These are phyloP conservation scores for Lucilia cuprina DNA, from an alignment of 1,140 invertebrate genomes.

Conservation along the genomic window DNA sequence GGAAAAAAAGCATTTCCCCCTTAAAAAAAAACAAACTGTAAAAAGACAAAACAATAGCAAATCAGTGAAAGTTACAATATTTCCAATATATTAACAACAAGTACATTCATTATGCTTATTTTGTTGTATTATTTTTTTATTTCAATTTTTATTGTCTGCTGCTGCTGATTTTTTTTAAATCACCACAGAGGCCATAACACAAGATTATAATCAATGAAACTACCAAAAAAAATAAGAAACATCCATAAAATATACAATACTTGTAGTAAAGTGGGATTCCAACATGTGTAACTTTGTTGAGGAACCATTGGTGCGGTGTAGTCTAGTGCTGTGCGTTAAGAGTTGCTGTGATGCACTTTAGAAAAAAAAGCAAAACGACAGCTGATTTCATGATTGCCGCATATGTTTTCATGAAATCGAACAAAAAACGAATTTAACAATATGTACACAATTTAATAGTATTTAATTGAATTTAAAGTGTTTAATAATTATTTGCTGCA, in stretches of 20 bases:
- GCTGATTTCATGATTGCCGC: too few species aligned
- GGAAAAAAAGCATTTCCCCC: background rate
- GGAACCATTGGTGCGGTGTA: too few species aligned
- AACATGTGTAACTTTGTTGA: too few species aligned
- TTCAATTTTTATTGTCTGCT: background rate
- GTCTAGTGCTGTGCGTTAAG: too few species aligned
- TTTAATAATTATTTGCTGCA: background rate
- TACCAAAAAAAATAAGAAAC: background rate
- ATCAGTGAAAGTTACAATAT: conserved; percentile 21
- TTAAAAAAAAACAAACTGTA: background rate
- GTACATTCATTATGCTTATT: conserved; percentile 11
- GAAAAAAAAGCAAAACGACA: too few species aligned
- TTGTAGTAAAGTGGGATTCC: too few species aligned
- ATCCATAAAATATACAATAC: too few species aligned
- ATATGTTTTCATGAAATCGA: too few species aligned
- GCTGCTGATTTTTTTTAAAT: background rate
- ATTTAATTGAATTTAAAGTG: background rate
- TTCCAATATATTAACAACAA: background rate
- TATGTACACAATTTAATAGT: background rate
- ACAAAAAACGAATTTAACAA: background rate
- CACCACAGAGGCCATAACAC: conserved; percentile 23
- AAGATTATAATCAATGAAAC: conserved; percentile 21
- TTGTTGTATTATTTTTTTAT: background rate
- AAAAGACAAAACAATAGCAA: background rate
- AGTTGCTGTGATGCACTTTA: too few species aligned